Evolutionary conservation across 2,888 invertebrate genomes (phyloP).

Genomic region (Thumatha senex): DNA sequence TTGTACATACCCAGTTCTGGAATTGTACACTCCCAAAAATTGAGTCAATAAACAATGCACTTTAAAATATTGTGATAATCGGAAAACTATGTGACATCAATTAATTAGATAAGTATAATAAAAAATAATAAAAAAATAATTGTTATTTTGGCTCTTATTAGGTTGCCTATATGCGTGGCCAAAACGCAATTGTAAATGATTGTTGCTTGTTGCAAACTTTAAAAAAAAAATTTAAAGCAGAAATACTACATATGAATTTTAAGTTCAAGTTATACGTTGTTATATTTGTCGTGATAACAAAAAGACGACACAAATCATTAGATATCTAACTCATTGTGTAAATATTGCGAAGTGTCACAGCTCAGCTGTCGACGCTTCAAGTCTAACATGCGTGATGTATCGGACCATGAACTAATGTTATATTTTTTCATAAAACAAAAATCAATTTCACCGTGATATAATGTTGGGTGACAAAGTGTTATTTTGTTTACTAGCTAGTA

Average conservation of each 20-base stretch:
- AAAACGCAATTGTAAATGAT: constrained; percentile 12
- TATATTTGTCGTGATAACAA: constrained; percentile 11
- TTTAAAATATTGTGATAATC: constrained; percentile 59
- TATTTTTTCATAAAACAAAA: constrained; percentile 20
- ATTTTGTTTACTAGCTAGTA: constrained; percentile 1
- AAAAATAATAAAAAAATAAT: constrained; percentile 28
- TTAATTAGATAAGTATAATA: constrained; percentile 47
- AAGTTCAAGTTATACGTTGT: constrained; percentile 16
- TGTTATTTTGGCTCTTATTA: constrained; percentile 23
- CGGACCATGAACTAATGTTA: constrained; percentile 30
- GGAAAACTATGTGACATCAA: constrained; percentile 46
- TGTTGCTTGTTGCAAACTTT: background rate
- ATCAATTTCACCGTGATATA: constrained; percentile 2
- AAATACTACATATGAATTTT: constrained; percentile 13
- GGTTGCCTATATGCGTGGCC: constrained; percentile 19
- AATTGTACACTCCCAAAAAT: constrained; percentile 70
- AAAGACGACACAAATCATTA: background rate
- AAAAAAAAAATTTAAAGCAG: background rate
- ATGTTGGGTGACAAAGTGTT: background rate
- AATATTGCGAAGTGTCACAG: constrained; percentile 16
- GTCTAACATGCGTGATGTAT: constrained; percentile 22
- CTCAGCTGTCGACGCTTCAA: constrained; percentile 18
- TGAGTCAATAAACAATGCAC: constrained; percentile 72
- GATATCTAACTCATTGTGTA: constrained; percentile 11
- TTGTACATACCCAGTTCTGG: constrained; percentile 53